Conservation (phyloP, 2,113 vertebrate species). For the Crotalus viridis region DNA sequence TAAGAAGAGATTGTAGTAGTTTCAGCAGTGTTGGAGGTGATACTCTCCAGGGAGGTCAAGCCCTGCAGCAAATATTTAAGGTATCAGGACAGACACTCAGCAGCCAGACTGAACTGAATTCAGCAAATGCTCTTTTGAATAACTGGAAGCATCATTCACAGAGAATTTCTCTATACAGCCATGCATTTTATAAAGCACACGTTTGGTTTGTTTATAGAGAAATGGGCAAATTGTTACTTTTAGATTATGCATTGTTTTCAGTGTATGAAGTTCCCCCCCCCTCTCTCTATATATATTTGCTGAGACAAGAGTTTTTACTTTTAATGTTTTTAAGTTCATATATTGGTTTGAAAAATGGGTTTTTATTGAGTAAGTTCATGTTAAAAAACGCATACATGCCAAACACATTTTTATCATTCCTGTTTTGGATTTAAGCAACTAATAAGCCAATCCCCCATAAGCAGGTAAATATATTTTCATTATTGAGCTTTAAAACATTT, state of each 20-base stretch:
- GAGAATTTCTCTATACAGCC: not conserved
- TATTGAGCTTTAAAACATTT: not conserved
- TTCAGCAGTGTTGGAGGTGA: not conserved
- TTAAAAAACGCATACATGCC: not conserved
- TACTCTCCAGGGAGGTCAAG: not conserved
- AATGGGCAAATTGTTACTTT: not conserved
- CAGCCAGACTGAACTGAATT: not conserved
- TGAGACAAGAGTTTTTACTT: not conserved
- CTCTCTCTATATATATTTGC: not conserved
- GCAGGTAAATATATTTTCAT: constrained; percentile 8
- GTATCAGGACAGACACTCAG: not conserved
- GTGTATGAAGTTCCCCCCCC: not conserved
- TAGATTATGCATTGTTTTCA: not conserved
- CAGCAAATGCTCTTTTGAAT: not conserved
- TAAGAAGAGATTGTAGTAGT: not conserved
- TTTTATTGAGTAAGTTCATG: not conserved
- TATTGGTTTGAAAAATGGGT: not conserved
- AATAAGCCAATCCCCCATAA: not conserved
- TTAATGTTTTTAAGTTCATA: not conserved
- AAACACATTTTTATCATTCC: not conserved
- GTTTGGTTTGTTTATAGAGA: not conserved
- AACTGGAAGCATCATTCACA: not conserved
- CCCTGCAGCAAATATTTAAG: not conserved
- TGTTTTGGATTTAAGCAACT: not conserved
- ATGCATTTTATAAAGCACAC: constrained; percentile 5